Conservation (phyloP, 2,888 invertebrate genomes). For the Diabrotica balteata region DNA sequence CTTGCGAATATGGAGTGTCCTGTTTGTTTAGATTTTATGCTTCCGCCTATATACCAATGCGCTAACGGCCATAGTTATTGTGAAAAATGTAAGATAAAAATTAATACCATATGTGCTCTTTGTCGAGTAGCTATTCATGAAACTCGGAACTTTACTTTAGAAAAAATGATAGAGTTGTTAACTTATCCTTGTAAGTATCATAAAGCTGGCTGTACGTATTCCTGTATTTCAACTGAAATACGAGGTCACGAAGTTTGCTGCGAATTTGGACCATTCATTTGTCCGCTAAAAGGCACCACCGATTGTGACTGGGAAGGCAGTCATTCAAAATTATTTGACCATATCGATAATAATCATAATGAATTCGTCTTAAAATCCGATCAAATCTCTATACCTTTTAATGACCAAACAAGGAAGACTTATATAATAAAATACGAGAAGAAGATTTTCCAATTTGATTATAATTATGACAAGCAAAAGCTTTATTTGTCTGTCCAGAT, state of each 20-base stretch:
- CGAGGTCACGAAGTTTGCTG: slow-evolving; percentile 42
- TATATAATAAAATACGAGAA: slow-evolving; percentile 44
- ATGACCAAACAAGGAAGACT: slow-evolving; percentile 25
- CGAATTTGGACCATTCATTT: slow-evolving; percentile 39
- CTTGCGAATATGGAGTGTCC: slow-evolving; percentile 51
- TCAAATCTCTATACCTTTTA: slow-evolving; percentile 39
- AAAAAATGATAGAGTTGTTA: slow-evolving; percentile 46
- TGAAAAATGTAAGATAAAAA: slow-evolving; percentile 32
- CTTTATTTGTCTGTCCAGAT: slow-evolving; percentile 51
- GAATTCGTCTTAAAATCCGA: slow-evolving; percentile 45
- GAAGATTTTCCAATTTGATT: slow-evolving; percentile 48
- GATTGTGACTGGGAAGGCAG: slow-evolving; percentile 29
- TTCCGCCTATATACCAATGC: slow-evolving; percentile 54
- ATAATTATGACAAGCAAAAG: slow-evolving; percentile 38
- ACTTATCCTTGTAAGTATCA: slow-evolving; percentile 51
- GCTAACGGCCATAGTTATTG: slow-evolving; percentile 54
- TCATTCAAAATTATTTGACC: slow-evolving; percentile 23
- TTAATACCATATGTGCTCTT: slow-evolving; percentile 41
- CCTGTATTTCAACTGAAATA: slow-evolving; percentile 38
- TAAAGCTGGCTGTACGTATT: slow-evolving; percentile 45
- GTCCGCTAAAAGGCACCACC: slow-evolving; percentile 39
- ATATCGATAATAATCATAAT: slow-evolving; percentile 43
- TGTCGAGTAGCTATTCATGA: slow-evolving; percentile 45
- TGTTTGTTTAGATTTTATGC: slow-evolving; percentile 53
- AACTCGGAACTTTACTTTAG: slow-evolving; percentile 52